These are phyloP conservation scores for Limnephilus auricula DNA, from an alignment of 2,888 invertebrate genomes.

Conservation along the genomic window DNA sequence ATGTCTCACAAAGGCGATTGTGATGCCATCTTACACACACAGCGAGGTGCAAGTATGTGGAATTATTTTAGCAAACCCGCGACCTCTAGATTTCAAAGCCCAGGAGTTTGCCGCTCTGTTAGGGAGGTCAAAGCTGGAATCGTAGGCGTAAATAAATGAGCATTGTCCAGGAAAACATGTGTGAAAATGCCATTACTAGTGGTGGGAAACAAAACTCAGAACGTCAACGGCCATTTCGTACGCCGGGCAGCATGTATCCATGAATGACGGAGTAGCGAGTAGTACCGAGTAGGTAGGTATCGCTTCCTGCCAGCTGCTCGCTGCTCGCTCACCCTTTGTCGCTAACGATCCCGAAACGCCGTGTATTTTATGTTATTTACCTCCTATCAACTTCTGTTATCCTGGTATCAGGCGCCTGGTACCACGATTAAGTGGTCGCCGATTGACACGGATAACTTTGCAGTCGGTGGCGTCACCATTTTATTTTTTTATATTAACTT, in stretches of 20 bases:
- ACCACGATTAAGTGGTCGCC: not conserved
- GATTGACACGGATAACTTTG: not conserved
- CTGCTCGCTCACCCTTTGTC: constrained; percentile 21
- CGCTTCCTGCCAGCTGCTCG: constrained; percentile 55
- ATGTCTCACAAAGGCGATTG: no score
- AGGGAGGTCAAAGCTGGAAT: not conserved
- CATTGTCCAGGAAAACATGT: not conserved
- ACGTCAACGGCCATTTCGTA: constrained; percentile 42
- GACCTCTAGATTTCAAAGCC: not conserved
- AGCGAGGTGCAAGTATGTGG: no score
- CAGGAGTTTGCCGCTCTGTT: not conserved
- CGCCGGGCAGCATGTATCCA: not conserved
- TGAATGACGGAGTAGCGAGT: constrained; percentile 48
- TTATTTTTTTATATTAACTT: no score
- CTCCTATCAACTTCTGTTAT: constrained; percentile 46
- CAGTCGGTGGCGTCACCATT: not conserved
- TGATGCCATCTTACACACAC: no score
- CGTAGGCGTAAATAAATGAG: not conserved
- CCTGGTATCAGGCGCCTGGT: constrained; percentile 38
- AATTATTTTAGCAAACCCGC: no score
- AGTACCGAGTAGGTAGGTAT: not conserved
- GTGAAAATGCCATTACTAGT: not conserved
- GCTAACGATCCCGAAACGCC: constrained; percentile 49
- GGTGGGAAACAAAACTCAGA: constrained; percentile 26
- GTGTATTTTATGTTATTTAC: constrained; percentile 14